phyloP scores from a whole-genome alignment of 35 echinoderm and acorn worm species.

The Stichopus chloronotus region DNA sequence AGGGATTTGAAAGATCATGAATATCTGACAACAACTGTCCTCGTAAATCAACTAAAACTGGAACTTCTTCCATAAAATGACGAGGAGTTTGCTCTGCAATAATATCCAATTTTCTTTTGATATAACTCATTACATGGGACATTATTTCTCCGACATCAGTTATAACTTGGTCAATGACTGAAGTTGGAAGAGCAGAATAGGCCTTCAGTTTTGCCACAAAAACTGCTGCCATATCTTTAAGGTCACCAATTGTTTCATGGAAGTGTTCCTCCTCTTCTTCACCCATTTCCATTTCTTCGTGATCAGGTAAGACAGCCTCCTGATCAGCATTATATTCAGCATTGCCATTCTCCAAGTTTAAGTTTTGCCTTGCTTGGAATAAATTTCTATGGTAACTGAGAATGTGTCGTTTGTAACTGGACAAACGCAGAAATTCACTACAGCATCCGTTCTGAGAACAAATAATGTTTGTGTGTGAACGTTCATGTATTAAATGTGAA shows the following conservation, averaged over 20 bases:
- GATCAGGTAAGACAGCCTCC: not conserved
- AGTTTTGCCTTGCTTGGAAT: not conserved
- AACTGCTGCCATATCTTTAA: not conserved
- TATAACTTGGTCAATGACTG: not conserved
- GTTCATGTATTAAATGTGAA: slow-evolving; percentile 37
- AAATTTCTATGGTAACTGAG: not conserved
- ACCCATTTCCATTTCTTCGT: not conserved
- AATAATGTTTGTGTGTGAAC: slow-evolving; percentile 7
- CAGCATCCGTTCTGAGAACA: slow-evolving; percentile 11
- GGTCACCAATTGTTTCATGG: not conserved
- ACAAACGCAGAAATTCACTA: slow-evolving; percentile 20
- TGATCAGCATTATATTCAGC: not conserved
- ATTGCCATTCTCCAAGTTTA: not conserved
- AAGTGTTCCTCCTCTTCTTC: not conserved
- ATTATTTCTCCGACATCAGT: not conserved
- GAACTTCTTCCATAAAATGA: not conserved
- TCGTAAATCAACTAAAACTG: not conserved
- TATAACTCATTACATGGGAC: not conserved
- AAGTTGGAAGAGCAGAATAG: not conserved
- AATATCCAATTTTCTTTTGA: not conserved
- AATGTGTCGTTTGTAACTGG: slow-evolving; percentile 29
- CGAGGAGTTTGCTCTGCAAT: not conserved
- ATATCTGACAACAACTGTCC: not conserved
- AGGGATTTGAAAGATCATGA: not conserved
- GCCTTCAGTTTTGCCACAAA: not conserved